Base-by-base conservation (phyloP, 2,113 vertebrate species). In the Malurus elegans region DNA sequence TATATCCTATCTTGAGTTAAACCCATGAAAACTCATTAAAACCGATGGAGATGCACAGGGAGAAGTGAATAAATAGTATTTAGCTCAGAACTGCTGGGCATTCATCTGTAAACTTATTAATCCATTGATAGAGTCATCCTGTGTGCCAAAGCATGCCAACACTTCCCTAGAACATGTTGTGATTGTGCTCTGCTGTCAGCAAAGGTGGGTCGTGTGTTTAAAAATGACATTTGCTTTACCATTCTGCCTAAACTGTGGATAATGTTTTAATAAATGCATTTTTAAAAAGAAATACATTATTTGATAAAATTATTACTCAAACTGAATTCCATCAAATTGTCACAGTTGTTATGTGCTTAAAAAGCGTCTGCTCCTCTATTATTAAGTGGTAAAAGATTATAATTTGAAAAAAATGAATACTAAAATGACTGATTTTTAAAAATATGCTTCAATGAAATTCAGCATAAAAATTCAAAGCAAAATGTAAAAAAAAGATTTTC, bases 361-460 rank as follows among this genome's bases (percentile, higher is more conserved):
- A 98, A 97, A 93, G 85, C 84, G 97, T 97, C 86, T 94, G 88
- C 96, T 97, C 57, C 93, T 97, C 95, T 98, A 95, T 97, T 97
- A 97, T 97, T 98, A 97, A 97, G 94, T 97, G 91, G 97, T 97
- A 97, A 98, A 97, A 96, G 92, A 98, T 98, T 97, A 97, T 98
- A 97, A 97, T 97, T 98, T 97, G 96, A 97, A 95, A 97, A 98
- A 98, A 98, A 97, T 90, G 79, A 80, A 96, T 97, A 96, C 31
- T 97, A 94, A 98, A 97, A 96, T 95, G 92, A 97, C 74, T 96
- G 92, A 97, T 88, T 97, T 93, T 42, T 65, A 88, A 94, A 97
- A 92, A 54, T 96, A 82, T 70, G 56, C 82, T 98, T 97, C 91
- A 97, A 95, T 97, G 97, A 97, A 97, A 95, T 97, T 95, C 93